Percentiles rank a stretch among this genome's conserved stretches.
These are phyloP conservation scores for Cotesia chilonis DNA, from an alignment of 1,140 invertebrate species.

Conservation along the genomic window DNA sequence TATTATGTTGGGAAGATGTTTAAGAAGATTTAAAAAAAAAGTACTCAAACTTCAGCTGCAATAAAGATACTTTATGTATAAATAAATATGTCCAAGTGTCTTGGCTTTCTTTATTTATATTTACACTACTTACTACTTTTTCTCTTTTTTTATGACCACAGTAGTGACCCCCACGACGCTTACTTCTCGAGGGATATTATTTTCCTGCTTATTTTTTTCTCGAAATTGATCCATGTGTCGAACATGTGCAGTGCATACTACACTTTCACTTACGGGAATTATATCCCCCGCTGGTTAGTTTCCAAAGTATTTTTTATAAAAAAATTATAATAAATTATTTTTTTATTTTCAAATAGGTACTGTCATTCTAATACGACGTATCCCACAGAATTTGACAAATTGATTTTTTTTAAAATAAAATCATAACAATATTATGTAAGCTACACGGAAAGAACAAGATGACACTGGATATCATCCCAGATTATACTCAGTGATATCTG, in stretches of 20 bases:
- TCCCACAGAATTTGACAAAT: too few species aligned
- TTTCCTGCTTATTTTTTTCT: not conserved
- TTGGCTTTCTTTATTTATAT: not conserved
- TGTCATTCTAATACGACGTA: too few species aligned
- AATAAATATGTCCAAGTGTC: not conserved
- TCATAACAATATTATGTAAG: too few species aligned
- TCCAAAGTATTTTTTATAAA: not conserved
- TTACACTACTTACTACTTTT: not conserved
- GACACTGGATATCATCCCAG: too few species aligned
- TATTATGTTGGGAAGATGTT: not conserved
- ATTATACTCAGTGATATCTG: too few species aligned
- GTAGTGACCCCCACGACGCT: conserved; percentile 20
- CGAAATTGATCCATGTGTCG: conserved; percentile 28
- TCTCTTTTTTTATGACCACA: not conserved
- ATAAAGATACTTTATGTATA: too few species aligned
- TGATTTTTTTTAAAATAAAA: too few species aligned
- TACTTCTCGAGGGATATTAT: not conserved
- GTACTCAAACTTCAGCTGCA: too few species aligned
- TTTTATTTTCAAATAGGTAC: too few species aligned
- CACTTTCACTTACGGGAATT: conserved; percentile 11
- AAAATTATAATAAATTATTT: too few species aligned
- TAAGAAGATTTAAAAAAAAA: too few species aligned
- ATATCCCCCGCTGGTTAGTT: not conserved
- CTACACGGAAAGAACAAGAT: too few species aligned
- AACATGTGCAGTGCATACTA: conserved; percentile 32